Conservation (phyloP, 2,113 vertebrate genomes). For the Motacilla alba region DNA sequence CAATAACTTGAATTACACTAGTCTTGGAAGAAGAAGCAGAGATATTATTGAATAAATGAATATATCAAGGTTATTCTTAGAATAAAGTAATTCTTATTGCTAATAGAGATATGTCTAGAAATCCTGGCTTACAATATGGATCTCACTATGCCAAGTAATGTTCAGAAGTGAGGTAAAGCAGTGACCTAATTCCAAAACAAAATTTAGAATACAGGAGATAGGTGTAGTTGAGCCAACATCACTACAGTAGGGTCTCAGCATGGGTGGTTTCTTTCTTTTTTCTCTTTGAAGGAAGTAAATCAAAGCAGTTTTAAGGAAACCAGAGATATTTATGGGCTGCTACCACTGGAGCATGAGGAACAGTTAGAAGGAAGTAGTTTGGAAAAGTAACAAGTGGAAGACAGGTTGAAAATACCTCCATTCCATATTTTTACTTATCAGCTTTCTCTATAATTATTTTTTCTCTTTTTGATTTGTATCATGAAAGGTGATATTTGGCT, state of each 20-base stretch:
- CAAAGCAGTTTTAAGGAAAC: slow-evolving; percentile 2
- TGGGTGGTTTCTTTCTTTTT: slow-evolving; percentile 7
- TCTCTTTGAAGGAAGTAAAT: slow-evolving; percentile 14
- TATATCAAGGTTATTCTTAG: neutral
- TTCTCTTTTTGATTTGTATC: neutral
- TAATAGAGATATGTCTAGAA: neutral
- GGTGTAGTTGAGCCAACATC: neutral
- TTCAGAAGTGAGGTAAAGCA: neutral
- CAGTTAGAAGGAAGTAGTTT: neutral
- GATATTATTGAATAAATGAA: neutral
- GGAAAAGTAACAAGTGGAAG: neutral
- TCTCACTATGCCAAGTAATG: neutral
- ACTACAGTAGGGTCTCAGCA: neutral
- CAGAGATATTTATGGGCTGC: slow-evolving; percentile 4
- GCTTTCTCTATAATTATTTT: neutral
- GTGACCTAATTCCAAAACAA: neutral
- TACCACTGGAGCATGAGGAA: neutral
- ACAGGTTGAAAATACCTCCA: neutral
- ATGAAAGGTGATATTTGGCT: neutral
- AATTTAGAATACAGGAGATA: neutral
- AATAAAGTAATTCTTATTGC: neutral
- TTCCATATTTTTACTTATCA: neutral
- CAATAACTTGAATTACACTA: neutral
- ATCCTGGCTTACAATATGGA: neutral
- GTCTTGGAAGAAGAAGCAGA: neutral